Evolutionary conservation across 2,113 vertebrate species (phyloP).

Genomic region (Sprattus sprattus): DNA sequence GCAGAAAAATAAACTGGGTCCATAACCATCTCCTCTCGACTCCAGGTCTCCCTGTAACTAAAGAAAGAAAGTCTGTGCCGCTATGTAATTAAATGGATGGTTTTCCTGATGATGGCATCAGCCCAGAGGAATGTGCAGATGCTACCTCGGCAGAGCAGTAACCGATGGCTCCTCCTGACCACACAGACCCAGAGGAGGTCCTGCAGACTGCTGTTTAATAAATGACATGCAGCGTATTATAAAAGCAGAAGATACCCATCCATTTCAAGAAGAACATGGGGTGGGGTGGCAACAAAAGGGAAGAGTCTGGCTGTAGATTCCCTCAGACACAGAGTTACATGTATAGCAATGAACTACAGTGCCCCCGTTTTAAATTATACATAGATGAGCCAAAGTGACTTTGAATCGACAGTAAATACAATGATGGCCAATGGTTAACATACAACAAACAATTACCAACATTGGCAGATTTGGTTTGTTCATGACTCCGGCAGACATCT

Average conservation of each 20-base stretch:
- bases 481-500: not conserved
- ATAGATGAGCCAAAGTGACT: not conserved
- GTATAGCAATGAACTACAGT: not conserved
- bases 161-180: conserved; percentile 45
- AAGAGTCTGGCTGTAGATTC: not conserved
- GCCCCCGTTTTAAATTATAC: not conserved
- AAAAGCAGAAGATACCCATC: not conserved
- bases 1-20: conserved; percentile 34
- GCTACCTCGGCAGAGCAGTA: conserved; percentile 38
- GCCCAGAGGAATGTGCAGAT: conserved; percentile 41
- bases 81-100: conserved; percentile 51
- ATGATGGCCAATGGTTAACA: not conserved
- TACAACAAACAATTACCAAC: not conserved
- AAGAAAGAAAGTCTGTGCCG: conserved; percentile 20
- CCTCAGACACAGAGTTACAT: not conserved
- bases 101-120: conserved; percentile 48
- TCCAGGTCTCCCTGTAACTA: conserved; percentile 21
- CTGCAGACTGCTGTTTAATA: not conserved
- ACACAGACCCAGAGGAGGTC: conserved; percentile 34
- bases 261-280: not conserved
- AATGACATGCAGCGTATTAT: not conserved
- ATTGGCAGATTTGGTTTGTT: not conserved
- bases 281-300: not conserved
- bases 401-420: conserved; percentile 7
- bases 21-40: conserved; percentile 5